Evolutionary conservation across 1,140 invertebrate genomes (phyloP).

Genomic region (Brachionus koreanus): DNA sequence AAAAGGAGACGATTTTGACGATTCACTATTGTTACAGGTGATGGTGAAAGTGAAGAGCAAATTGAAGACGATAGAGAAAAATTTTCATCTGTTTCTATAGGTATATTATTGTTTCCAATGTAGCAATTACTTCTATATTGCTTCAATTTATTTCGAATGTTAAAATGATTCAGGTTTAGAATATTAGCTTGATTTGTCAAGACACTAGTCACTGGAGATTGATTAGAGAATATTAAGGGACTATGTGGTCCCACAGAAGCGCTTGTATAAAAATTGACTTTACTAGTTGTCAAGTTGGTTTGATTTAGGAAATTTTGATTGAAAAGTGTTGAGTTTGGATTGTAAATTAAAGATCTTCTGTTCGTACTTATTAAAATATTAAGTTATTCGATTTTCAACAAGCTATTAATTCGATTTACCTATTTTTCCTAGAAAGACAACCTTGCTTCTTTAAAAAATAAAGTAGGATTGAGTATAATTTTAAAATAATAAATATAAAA

Average conservation of each 20-base stretch:
- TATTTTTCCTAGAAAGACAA: conserved; percentile 12
- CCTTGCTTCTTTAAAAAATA: not conserved
- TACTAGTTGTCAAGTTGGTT: not conserved
- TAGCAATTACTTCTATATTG: conserved; percentile 20
- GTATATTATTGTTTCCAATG: not conserved
- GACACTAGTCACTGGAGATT: not conserved
- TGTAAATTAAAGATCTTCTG: conserved; percentile 22
- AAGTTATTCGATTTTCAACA: not conserved
- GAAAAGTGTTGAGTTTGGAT: conserved; percentile 15
- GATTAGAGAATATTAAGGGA: not conserved
- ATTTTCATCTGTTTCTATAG: not conserved
- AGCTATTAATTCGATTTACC: not conserved
- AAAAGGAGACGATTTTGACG: not conserved
- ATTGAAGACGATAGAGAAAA: conserved; percentile 25
- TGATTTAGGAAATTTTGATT: not conserved
- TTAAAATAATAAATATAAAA: not conserved
- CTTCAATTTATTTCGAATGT: conserved; percentile 19
- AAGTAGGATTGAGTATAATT: not conserved
- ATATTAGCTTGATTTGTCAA: not conserved
- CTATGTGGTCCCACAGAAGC: conserved; percentile 20
- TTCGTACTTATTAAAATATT: not conserved
- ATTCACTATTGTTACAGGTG: conserved; percentile 18
- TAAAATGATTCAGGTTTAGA: conserved; percentile 9
- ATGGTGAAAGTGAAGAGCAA: conserved; percentile 14
- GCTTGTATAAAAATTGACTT: not conserved